Conservation (phyloP, 2,113 vertebrate genomes). For the Sinocyclocheilus rhinocerous region DNA sequence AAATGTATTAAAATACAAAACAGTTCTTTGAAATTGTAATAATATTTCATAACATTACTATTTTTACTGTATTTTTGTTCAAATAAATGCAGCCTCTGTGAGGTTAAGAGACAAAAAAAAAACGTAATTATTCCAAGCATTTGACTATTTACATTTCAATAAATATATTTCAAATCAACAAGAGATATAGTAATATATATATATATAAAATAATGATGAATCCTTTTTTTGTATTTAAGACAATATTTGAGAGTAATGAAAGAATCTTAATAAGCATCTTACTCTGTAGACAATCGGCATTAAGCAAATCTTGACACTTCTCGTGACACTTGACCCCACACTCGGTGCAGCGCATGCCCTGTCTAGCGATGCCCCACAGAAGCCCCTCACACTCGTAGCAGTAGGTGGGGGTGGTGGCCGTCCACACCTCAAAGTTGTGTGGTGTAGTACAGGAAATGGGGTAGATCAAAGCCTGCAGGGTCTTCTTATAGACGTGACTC, state of each 20-base stretch:
- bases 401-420: conserved; percentile 97
- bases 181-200: too few species aligned
- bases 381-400: conserved; percentile 99
- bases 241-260: too few species aligned
- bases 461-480: conserved; percentile 98
- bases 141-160: too few species aligned
- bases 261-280: too few species aligned
- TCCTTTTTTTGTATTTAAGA: too few species aligned
- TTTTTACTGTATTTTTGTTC: not conserved
- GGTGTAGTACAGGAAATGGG: conserved; percentile 98
- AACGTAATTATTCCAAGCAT: too few species aligned
- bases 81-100: not conserved
- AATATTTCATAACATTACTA: not conserved
- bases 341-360: conserved; percentile 97
- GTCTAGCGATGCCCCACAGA: conserved; percentile 96
- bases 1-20: not conserved
- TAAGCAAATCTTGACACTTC: too few species aligned
- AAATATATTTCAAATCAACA: too few species aligned
- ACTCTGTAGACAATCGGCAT: too few species aligned
- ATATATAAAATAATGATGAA: too few species aligned
- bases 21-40: not conserved
- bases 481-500: conserved; percentile 99
- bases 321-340: conserved; percentile 97
- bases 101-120: not conserved
- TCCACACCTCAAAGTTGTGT: conserved; percentile 99